Evolutionary conservation across 1,140 invertebrate species (phyloP).

Genomic region (Nebria ingens): DNA sequence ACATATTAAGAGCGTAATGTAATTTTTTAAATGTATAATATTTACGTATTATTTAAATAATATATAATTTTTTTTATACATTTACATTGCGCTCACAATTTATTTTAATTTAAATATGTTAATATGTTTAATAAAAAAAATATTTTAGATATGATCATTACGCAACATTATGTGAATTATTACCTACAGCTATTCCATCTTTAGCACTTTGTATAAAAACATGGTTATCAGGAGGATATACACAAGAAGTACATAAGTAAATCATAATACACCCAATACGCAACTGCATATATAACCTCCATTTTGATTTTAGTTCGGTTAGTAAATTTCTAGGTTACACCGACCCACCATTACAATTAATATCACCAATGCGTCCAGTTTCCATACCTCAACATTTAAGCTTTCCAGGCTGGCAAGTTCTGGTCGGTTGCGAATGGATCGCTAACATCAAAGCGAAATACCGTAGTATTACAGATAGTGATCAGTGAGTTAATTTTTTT

Average conservation of each 20-base stretch:
- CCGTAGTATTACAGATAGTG: slow-evolving; percentile 42
- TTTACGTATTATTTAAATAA: slow-evolving; percentile 4
- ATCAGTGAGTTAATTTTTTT: slow-evolving; percentile 59
- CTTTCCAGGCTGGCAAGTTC: slow-evolving; percentile 51
- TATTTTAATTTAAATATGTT: too few species aligned
- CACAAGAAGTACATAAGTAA: slow-evolving; percentile 36
- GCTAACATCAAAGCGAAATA: slow-evolving; percentile 43
- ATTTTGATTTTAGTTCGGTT: slow-evolving; percentile 23
- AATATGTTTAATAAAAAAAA: too few species aligned
- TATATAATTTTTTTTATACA: background rate
- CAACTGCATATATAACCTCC: too few species aligned
- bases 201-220: slow-evolving; percentile 47
- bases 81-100: slow-evolving; percentile 19
- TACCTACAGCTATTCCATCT: slow-evolving; percentile 65
- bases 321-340: slow-evolving; percentile 41
- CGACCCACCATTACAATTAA: slow-evolving; percentile 34
- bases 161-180: slow-evolving; percentile 75
- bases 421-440: slow-evolving; percentile 46
- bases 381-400: slow-evolving; percentile 40
- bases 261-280: slow-evolving; percentile 13
- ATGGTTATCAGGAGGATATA: slow-evolving; percentile 41
- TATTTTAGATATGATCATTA: slow-evolving; percentile 84
- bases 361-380: slow-evolving; percentile 34
- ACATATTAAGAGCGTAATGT: background rate
- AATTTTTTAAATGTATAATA: slow-evolving; percentile 10